Base-by-base conservation (phyloP, 2,113 vertebrate genomes). In the Eublepharis macularius region DNA sequence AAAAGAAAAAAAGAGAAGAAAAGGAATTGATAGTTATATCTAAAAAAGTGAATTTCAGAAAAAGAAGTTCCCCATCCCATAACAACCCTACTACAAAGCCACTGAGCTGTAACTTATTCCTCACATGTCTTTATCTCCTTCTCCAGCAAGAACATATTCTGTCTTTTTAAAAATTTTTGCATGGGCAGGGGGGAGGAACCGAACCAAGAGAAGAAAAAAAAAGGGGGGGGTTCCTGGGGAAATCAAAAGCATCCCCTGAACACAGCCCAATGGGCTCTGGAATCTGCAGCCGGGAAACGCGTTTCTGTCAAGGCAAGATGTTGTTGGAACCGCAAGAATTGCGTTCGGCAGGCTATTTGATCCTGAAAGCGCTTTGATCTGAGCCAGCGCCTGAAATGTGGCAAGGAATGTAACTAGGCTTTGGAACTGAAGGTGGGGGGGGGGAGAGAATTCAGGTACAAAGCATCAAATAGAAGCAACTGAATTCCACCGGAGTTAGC, bases 301-400 rank as follows among this genome's bases (percentile, higher is more conserved):
- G 88, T 88, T 95, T 90, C 88, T 93, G 92, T 91, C 86, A 86
- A 83, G 84, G 78, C 76, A 90, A 94, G 90, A 88, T 85, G 81
- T 93, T 93, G 90, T 94, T 92, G 93, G 92, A 93, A 91, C 88
- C n/a, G 0, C 79, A 75, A 91, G 84, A 81, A 88, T 88, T 92
- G 85, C 77, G 79, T 73, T 47, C 63, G 80, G 87, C 77, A 83
- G 0, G 0, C 51, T 86, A 85, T 95, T 93, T 93, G 92, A 95
- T 94, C 88, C 90, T 90, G 65, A 10, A 49, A 94, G 82, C 73
- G 87, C 92, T 94, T 94, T 94, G 92, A 94, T 95, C 92, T 95
- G 76, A 0, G 6, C 77, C 81, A 74, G 75, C 68, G 90, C 84
- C 89, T 91, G 68, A 90, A 88, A 91, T 86, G 81, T 68, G 70